Percentiles rank a stretch among this genome's conserved stretches.
Conservation (phyloP, 2,113 vertebrate genomes). For the Toxostoma redivivum region DNA sequence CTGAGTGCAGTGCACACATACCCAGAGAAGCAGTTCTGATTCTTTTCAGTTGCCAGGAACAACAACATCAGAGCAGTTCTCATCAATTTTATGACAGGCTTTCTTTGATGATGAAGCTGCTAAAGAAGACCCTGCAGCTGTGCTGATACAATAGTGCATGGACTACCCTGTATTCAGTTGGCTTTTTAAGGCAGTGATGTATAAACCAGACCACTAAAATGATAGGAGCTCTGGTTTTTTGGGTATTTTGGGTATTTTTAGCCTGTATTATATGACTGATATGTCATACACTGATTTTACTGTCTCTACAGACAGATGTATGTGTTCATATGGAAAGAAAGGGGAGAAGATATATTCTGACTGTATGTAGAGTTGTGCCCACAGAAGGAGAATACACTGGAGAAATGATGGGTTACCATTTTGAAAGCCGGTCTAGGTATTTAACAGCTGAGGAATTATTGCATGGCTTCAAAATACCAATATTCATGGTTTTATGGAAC, state of each 20-base stretch:
- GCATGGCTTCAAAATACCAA: background rate
- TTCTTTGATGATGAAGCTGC: background rate
- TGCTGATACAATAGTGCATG: background rate
- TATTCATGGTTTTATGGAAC: background rate
- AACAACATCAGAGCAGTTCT: background rate
- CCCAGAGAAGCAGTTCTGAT: background rate
- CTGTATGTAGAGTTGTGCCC: background rate
- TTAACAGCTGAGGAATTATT: background rate
- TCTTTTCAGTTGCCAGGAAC: background rate
- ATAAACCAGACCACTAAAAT: background rate
- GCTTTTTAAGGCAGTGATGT: background rate
- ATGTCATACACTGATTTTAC: background rate
- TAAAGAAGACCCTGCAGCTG: background rate
- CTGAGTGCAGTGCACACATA: background rate
- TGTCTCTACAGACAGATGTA: background rate
- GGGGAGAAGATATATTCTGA: background rate
- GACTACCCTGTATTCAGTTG: background rate
- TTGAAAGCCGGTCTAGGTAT: background rate
- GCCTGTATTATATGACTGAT: fast-evolving
- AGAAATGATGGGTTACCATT: background rate
- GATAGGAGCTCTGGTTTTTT: background rate
- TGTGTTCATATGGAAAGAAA: background rate
- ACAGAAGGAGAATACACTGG: background rate
- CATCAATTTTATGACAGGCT: background rate
- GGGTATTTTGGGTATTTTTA: background rate